These are phyloP conservation scores for Danio kyathit DNA, from an alignment of 2,797 vertebrate genomes.

Conservation along the genomic window DNA sequence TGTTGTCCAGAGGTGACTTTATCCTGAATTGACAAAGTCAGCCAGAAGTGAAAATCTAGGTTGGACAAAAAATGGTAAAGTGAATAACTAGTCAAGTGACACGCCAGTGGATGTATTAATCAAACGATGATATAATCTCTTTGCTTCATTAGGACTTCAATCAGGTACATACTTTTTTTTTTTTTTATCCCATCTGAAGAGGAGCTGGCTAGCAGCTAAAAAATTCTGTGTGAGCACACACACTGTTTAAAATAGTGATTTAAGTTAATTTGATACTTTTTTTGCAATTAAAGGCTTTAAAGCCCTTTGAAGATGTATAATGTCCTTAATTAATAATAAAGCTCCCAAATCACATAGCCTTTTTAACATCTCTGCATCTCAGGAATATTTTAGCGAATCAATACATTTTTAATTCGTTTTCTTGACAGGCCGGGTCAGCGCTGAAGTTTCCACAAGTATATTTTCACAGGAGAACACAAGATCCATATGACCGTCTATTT, in stretches of 20 bases:
- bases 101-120: neutral
- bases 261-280: slow-evolving; percentile 29
- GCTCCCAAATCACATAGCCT: slow-evolving; percentile 69
- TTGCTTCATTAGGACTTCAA: slow-evolving; percentile 9
- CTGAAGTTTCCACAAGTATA: slow-evolving; percentile 51
- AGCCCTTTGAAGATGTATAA: slow-evolving; percentile 70
- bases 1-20: slow-evolving; percentile 79
- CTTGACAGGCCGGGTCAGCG: slow-evolving; percentile 45
- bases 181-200: slow-evolving; percentile 11
- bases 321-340: slow-evolving; percentile 73
- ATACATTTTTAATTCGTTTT: slow-evolving; percentile 71
- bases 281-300: slow-evolving; percentile 59
- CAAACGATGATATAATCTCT: neutral
- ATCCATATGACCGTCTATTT: slow-evolving; percentile 47
- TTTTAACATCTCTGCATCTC: slow-evolving; percentile 64
- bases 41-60: slow-evolving; percentile 62
- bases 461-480: slow-evolving; percentile 54
- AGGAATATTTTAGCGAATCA: slow-evolving; percentile 70
- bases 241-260: slow-evolving; percentile 34
- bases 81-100: neutral
- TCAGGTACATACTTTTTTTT: neutral
- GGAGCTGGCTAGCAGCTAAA: slow-evolving; percentile 3
- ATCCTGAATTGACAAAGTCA: slow-evolving; percentile 64
- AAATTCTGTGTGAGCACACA: neutral
- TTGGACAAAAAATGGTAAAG: slow-evolving; percentile 18